Percentiles rank a stretch among this genome's conserved stretches.
Conservation (phyloP, 2,113 vertebrate genomes). For the Stigmatopora nigra region DNA sequence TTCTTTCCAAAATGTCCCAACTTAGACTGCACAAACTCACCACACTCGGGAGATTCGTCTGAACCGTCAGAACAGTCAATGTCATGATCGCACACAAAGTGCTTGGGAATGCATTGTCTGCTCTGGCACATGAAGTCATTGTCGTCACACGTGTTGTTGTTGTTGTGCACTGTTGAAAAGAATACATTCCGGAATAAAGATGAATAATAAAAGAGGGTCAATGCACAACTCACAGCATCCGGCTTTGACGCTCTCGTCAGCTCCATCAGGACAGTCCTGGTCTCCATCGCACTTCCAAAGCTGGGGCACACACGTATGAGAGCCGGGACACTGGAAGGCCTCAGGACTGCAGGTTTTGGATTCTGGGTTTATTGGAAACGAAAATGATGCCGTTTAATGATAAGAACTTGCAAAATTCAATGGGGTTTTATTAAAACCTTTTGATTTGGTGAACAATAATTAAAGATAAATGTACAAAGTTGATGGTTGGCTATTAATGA, state of each 20-base stretch:
- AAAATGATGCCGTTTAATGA: neutral
- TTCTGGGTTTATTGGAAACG: constrained; percentile 54
- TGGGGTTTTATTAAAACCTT: neutral
- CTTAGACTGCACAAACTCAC: constrained; percentile 71
- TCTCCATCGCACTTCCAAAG: constrained; percentile 92
- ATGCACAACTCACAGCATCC: constrained; percentile 81
- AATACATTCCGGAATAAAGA: neutral
- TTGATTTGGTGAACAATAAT: too few species aligned
- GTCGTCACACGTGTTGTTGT: constrained; percentile 80
- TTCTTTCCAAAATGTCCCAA: neutral
- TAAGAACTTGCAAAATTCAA: neutral
- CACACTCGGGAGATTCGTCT: constrained; percentile 86
- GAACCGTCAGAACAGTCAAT: constrained; percentile 85
- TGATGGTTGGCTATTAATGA: too few species aligned
- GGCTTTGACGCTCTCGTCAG: constrained; percentile 80
- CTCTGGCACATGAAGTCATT: constrained; percentile 92
- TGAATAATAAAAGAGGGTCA: too few species aligned
- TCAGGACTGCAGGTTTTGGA: constrained; percentile 81
- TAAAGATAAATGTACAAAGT: too few species aligned
- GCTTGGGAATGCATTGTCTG: constrained; percentile 87
- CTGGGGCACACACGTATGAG: constrained; percentile 81
- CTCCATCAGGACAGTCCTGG: constrained; percentile 84
- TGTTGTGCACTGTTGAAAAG: constrained; percentile 74
- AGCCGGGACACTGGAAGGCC: constrained; percentile 86
- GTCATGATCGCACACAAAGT: constrained; percentile 91